A percentile compares a stretch with the other conserved stretches of the same genome.
phyloP scores from a whole-genome alignment of 1,140 invertebrate genomes.

The Psix sp. region DNA sequence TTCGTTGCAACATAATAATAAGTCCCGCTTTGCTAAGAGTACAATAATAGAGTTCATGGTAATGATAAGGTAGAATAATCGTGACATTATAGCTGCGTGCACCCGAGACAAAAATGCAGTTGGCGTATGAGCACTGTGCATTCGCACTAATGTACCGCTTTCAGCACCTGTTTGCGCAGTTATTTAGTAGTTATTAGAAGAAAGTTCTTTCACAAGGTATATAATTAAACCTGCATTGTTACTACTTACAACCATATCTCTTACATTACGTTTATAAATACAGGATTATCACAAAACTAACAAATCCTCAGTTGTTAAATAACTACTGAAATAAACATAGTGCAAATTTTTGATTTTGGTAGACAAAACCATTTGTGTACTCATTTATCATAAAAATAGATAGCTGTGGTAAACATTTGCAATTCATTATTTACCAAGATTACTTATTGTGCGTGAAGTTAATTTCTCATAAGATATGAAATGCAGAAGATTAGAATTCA shows the following conservation, averaged over 20 bases:
- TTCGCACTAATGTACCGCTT: constrained; percentile 29
- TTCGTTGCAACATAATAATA: constrained; percentile 14
- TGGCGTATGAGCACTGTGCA: constrained; percentile 16
- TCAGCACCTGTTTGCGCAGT: constrained; percentile 26
- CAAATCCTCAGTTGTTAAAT: no score
- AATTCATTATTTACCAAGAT: constrained; percentile 1
- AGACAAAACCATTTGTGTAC: no score
- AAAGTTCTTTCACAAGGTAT: constrained; percentile 11
- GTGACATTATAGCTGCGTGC: constrained; percentile 36
- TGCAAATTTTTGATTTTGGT: no score
- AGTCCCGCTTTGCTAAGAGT: constrained; percentile 8
- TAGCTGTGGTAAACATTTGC: no score
- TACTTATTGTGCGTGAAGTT: neutral
- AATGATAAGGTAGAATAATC: constrained; percentile 46
- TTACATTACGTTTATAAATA: constrained; percentile 11
- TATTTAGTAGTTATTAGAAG: constrained; percentile 37
- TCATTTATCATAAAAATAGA: no score
- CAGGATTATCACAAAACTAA: neutral
- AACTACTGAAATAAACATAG: no score
- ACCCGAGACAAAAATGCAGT: constrained; percentile 15
- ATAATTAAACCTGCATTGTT: constrained; percentile 25
- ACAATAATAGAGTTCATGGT: constrained; percentile 40
- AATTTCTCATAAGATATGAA: constrained; percentile 15
- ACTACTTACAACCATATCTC: constrained; percentile 19
- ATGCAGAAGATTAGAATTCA: constrained; percentile 34